A percentile compares a stretch with the other conserved stretches of the same genome.
phyloP scores from a whole-genome alignment of 2,888 invertebrate genomes.

The Agriopis leucophaearia region DNA sequence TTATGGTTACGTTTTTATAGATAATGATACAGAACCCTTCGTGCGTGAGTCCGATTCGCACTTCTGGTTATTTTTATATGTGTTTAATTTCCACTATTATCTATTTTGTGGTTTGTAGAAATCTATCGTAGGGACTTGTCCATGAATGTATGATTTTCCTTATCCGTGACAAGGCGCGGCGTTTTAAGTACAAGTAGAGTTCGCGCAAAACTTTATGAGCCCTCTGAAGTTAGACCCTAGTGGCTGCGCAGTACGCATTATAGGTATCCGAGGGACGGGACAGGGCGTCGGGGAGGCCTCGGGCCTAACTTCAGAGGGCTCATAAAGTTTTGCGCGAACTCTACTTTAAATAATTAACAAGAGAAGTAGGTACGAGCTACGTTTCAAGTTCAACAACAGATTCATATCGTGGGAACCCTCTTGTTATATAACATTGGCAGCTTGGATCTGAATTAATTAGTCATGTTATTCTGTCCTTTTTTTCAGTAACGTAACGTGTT shows the following conservation, averaged over 20 bases:
- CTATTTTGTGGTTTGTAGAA: background rate
- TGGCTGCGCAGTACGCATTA: too few relatives aligned
- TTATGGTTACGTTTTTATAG: too few relatives aligned
- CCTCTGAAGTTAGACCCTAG: too few relatives aligned
- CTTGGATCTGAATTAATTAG: slow-evolving; percentile 37
- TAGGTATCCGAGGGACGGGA: too few relatives aligned
- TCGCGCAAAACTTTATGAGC: too few relatives aligned
- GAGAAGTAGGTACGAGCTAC: slow-evolving; percentile 34
- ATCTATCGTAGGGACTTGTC: background rate
- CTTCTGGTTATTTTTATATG: too few relatives aligned
- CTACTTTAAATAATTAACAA: slow-evolving; percentile 59
- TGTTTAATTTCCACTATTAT: too few relatives aligned
- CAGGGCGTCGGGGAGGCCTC: too few relatives aligned
- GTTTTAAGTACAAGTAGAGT: slow-evolving; percentile 33
- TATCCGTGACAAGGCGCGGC: slow-evolving; percentile 58
- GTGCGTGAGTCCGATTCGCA: too few relatives aligned
- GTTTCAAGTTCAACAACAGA: slow-evolving; percentile 62
- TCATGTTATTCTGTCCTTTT: slow-evolving; percentile 7
- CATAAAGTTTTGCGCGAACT: too few relatives aligned
- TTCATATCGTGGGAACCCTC: slow-evolving; percentile 57
- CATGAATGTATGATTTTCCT: slow-evolving; percentile 33
- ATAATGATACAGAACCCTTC: too few relatives aligned
- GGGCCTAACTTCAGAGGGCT: too few relatives aligned
- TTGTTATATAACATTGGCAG: slow-evolving; percentile 47
- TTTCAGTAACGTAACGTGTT: background rate